Evolutionary conservation across 1,140 invertebrate species (phyloP).

Genomic region (Cepaea nemoralis): DNA sequence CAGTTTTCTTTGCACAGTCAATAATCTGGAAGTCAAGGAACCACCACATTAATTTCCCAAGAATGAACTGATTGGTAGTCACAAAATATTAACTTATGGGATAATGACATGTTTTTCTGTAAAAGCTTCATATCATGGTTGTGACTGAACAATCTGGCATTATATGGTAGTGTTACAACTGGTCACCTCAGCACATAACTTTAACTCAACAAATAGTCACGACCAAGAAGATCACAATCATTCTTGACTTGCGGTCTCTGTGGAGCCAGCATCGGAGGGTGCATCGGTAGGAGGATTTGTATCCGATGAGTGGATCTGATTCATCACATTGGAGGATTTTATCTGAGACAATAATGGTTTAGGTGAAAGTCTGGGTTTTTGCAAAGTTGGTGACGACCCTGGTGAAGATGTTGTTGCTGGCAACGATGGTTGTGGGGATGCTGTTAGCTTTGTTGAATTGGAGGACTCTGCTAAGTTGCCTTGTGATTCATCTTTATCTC

Average conservation of each 20-base stretch:
- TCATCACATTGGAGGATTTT: not conserved
- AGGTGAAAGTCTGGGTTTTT: conserved; percentile 28
- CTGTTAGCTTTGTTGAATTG: not conserved
- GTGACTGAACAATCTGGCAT: too few relatives aligned
- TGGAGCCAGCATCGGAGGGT: not conserved
- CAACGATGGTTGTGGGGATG: not conserved
- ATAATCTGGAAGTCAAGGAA: too few relatives aligned
- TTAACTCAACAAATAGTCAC: too few relatives aligned
- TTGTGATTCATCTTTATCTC: not conserved
- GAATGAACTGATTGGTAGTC: too few relatives aligned
- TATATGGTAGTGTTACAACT: too few relatives aligned
- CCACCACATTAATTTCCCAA: too few relatives aligned
- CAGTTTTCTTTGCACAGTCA: too few relatives aligned
- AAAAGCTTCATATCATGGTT: too few relatives aligned
- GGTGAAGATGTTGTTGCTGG: not conserved
- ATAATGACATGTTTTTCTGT: too few relatives aligned
- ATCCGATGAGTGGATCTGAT: not conserved
- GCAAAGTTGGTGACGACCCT: not conserved
- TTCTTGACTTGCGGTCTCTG: conserved; percentile 7
- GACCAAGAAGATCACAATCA: too few relatives aligned
- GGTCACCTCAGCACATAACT: too few relatives aligned
- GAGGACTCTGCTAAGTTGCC: not conserved
- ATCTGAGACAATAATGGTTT: conserved; percentile 24
- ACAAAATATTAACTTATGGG: too few relatives aligned
- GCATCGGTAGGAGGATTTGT: not conserved